phyloP scores from a whole-genome alignment of 2,888 invertebrate species.

The Ephialtes manifestator region DNA sequence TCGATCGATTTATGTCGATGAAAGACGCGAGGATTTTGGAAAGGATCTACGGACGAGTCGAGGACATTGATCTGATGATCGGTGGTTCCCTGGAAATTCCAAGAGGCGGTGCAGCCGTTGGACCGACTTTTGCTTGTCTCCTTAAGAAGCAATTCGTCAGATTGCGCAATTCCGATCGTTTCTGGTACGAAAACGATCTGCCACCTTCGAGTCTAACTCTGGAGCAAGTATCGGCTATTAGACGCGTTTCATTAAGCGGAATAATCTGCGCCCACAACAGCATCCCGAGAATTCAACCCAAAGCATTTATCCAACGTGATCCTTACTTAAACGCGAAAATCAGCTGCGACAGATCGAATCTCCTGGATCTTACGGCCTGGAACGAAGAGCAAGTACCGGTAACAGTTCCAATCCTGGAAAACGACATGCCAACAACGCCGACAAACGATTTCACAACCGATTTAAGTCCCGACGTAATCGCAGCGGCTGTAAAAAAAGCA shows the following conservation, averaged over 20 bases:
- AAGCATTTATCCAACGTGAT: slow-evolving; percentile 94
- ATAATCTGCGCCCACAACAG: slow-evolving; percentile 92
- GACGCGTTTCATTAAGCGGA: slow-evolving; percentile 93
- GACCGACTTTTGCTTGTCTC: slow-evolving; percentile 96
- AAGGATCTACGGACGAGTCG: slow-evolving; percentile 87
- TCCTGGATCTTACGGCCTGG: slow-evolving; percentile 91
- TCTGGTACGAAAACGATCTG: slow-evolving; percentile 98
- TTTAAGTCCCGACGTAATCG: slow-evolving; percentile 90
- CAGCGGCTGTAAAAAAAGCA: slow-evolving; percentile 92
- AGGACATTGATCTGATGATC: slow-evolving; percentile 94
- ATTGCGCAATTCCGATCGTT: slow-evolving; percentile 94
- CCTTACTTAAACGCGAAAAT: slow-evolving; percentile 92
- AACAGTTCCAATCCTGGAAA: slow-evolving; percentile 79
- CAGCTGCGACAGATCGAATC: slow-evolving; percentile 91
- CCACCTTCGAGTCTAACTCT: slow-evolving; percentile 94
- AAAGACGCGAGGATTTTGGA: slow-evolving; percentile 75
- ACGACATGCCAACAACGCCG: slow-evolving; percentile 72
- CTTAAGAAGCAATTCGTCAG: slow-evolving; percentile 93
- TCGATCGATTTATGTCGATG: slow-evolving; percentile 75
- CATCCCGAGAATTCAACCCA: slow-evolving; percentile 92
- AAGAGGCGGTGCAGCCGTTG: slow-evolving; percentile 93
- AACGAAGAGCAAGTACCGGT: slow-evolving; percentile 86
- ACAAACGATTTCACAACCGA: slow-evolving; percentile 87
- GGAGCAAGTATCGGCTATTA: slow-evolving; percentile 93
- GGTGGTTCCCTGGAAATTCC: slow-evolving; percentile 94